Evolutionary conservation across 2,797 vertebrate species (phyloP).

Genomic region (Silurus lanzhouensis): DNA sequence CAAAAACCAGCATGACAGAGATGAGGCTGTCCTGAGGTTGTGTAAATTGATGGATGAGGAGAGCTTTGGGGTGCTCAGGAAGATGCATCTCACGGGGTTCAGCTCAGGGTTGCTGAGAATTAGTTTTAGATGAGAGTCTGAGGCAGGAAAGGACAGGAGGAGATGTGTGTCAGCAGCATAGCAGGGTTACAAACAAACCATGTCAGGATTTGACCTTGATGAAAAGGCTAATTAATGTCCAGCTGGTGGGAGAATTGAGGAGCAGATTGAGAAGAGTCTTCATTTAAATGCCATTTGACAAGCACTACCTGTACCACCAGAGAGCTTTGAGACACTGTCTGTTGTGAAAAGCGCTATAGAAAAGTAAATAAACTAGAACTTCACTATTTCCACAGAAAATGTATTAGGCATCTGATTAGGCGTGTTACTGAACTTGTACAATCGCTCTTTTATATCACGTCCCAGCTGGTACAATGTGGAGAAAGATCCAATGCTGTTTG

Average conservation of each 20-base stretch:
- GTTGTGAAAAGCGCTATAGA: too few species aligned
- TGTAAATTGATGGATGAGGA: neutral
- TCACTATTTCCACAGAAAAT: neutral
- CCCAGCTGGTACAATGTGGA: constrained; percentile 67
- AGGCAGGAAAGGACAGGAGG: neutral
- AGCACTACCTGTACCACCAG: neutral
- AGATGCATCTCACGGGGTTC: neutral
- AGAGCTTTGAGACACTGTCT: too few species aligned
- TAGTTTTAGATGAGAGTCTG: neutral
- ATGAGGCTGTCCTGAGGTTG: neutral
- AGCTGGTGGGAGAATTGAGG: too few species aligned
- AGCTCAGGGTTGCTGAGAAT: neutral
- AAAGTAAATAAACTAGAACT: too few species aligned
- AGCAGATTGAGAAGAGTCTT: neutral
- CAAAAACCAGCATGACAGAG: neutral
- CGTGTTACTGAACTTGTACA: neutral
- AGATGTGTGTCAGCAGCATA: neutral
- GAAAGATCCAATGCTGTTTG: constrained; percentile 58
- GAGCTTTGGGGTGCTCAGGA: neutral
- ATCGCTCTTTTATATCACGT: neutral
- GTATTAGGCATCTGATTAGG: neutral
- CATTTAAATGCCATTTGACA: neutral
- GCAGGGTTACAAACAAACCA: neutral
- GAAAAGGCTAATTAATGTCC: too few species aligned
- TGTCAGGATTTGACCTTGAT: neutral